Conservation (phyloP, 2,113 vertebrate genomes). For the Craseonycteris thonglongyai region DNA sequence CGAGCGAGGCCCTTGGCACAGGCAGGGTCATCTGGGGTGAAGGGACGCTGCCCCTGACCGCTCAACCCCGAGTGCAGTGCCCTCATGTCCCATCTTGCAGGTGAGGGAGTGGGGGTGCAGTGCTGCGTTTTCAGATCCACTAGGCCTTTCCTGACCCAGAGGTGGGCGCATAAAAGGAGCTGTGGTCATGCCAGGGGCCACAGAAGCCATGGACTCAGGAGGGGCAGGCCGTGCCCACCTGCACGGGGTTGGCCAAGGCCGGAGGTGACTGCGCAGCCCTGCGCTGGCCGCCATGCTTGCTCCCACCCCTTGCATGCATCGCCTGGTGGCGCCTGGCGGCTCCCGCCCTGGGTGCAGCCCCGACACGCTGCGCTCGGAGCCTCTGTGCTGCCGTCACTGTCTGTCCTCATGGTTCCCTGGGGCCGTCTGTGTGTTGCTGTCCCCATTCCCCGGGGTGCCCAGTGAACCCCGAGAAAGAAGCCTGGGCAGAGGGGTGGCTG, state of each 20-base stretch:
- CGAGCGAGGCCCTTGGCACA: too few relatives aligned
- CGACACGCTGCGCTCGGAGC: background rate
- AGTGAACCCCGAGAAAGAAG: background rate
- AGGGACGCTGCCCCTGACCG: too few relatives aligned
- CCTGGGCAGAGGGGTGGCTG: background rate
- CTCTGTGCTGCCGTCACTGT: background rate
- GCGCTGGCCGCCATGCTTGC: too few relatives aligned
- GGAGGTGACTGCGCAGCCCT: background rate
- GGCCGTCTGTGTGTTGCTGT: background rate
- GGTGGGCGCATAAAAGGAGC: background rate
- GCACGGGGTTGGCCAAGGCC: background rate
- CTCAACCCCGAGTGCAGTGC: too few relatives aligned
- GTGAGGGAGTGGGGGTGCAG: fast-evolving
- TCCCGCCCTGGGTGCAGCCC: background rate
- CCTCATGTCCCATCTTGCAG: too few relatives aligned
- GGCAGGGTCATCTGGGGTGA: too few relatives aligned
- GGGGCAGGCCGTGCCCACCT: background rate
- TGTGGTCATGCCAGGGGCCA: background rate
- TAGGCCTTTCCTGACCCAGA: background rate
- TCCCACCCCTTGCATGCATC: constrained; percentile 60
- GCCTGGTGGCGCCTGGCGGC: background rate
- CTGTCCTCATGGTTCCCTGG: background rate
- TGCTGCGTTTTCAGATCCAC: background rate
- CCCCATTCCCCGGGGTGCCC: background rate
- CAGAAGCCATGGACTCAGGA: constrained; percentile 27